Base-by-base conservation (phyloP, 1,140 invertebrate genomes). In the Mactra quadrangularis region DNA sequence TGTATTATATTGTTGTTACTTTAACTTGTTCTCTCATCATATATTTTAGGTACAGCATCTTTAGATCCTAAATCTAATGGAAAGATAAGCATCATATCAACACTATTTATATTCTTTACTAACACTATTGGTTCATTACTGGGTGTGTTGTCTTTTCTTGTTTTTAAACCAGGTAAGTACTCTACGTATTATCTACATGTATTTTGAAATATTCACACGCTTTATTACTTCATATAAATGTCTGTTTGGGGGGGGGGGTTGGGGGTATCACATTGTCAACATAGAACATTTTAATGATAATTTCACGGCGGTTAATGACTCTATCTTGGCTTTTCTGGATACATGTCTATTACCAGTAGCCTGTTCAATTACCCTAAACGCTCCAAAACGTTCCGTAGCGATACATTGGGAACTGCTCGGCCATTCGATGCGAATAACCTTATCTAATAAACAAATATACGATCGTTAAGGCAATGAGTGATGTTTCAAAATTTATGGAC, bases 131-230 rank as follows among this genome's bases (percentile, higher is more conserved):
- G 83, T 17, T 60, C 81, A 57, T n/a, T 81, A 17, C 27, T 88
- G 17, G 92, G 97, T 38, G 97, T 98, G 85, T 95, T 97, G 83
- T 94, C 98, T 4, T 97, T 97, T 25, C 94, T 96, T 22, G 95
- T 95, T 17, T 97, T 99, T 89, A 95, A 96, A 89, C 97, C 98
- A 6, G 98, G 98, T 11, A 94, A 89, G 75, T 88, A 11, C 38
- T n/a, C 11, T 11, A n/a, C n/a, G 11, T 50, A n/a, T 50, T 50
- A 13, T 50, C n/a, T 50, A n/a, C 11, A 13, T 50, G n/a, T 13
- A 13, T 50, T 13, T 13, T 11, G 47, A 11, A 50, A 13, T 11
- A 50, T n/a, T n/a, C n/a, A n/a, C n/a, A 50, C 47, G 11, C 47
- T 13, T 11, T 50, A 13, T 11, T 13, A 50, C 11, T 50, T 13